Base-by-base conservation (phyloP, 2,888 invertebrate genomes). In the Leucozona laternaria region DNA sequence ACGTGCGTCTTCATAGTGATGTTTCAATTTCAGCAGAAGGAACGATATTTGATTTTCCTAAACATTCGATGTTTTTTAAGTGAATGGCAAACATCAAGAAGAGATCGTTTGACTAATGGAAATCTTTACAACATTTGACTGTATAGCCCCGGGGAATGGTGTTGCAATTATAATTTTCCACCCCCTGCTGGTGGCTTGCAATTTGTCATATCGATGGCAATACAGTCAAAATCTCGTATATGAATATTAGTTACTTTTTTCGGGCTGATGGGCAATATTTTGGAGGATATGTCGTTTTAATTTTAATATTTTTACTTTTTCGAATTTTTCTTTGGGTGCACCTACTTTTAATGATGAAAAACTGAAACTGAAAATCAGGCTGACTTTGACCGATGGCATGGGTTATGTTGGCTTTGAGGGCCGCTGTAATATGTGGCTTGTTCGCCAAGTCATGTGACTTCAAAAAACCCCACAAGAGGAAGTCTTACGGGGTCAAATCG, bases 161-260 rank as follows among this genome's bases (percentile, higher is more conserved):
- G 70, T 20, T 86, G 78, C 75, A 78, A 78, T 81, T 78, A 81
- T 71, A 81, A 60, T 70, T 75, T 25, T 20, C 22, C 50, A 64
- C 45, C 66, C 78, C 58, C 45, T 6, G 31, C 45, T 6, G 31
- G 17, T n/a, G 40, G 31, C 20, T 55, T 81, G 80, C 70, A 75
- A 81, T 75, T 79, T 86, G 70, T 75, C 55, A 75, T 17, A 31
- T 6, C 25, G 48, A 66, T 66, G 22, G 20, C 15, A 3, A 37
- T n/a, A 60, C 60, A 60, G 22, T 60, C 5, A 22, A 60, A 20
- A 37, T 40, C 22, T 4, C 20, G 22, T 60, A 60, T 31, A 0
- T 58, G 53, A 53, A n/a, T 57, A 34, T 57, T 28, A n/a, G n/a
- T n/a, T n/a, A n/a, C n/a, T 28, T 55, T 28, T 5, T 10, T 4